phyloP scores from a whole-genome alignment of 2,113 vertebrate species.

The Takifugu flavidus region DNA sequence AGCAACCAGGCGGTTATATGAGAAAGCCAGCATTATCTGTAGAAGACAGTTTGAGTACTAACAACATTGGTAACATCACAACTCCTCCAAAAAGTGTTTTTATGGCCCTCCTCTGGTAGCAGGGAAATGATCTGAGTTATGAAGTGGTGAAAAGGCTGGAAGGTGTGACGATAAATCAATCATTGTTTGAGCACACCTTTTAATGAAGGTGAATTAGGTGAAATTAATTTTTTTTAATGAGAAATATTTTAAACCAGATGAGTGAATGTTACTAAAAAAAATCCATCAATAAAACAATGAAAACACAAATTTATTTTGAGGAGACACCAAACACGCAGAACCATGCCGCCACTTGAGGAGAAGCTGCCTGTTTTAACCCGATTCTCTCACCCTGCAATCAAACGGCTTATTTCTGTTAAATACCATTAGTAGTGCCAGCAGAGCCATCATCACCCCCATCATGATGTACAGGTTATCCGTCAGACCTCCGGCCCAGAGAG shows the following conservation, averaged over 20 bases:
- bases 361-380: neutral
- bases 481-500: slow-evolving; percentile 81
- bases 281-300: too few relatives aligned
- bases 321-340: neutral
- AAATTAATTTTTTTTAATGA: too few relatives aligned
- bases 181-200: too few relatives aligned
- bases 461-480: slow-evolving; percentile 79
- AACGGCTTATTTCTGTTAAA: neutral
- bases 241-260: too few relatives aligned
- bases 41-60: neutral
- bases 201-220: too few relatives aligned
- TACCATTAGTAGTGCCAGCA: slow-evolving; percentile 77
- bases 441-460: slow-evolving; percentile 80
- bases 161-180: too few relatives aligned
- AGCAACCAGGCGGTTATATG: slow-evolving; percentile 75
- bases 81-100: too few relatives aligned
- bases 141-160: too few relatives aligned
- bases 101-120: too few relatives aligned
- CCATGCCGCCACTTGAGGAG: neutral
- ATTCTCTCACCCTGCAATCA: neutral
- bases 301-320: too few relatives aligned
- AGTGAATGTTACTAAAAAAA: too few relatives aligned
- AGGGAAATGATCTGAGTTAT: too few relatives aligned
- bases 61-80: neutral
- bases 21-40: slow-evolving; percentile 78